Evolutionary conservation across 2,888 invertebrate species (phyloP).

Genomic region (Caenorhabditis zanzibari): DNA sequence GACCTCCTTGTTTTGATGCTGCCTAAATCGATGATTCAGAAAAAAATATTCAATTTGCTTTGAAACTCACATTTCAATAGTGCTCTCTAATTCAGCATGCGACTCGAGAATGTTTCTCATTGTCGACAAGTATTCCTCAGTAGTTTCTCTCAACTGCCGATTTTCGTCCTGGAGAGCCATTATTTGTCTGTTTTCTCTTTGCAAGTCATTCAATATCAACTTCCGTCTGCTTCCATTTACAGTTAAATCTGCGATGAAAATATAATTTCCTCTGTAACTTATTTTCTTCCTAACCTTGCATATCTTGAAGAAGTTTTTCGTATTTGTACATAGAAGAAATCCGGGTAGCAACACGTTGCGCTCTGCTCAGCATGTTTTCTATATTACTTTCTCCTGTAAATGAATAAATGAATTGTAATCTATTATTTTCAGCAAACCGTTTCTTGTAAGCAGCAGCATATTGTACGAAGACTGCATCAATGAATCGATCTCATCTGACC

Average conservation of each 20-base stretch:
- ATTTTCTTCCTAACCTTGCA: conserved; percentile 14
- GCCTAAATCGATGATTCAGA: background rate
- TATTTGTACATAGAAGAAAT: conserved; percentile 61
- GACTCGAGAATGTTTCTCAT: conserved; percentile 55
- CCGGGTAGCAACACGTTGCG: conserved; percentile 50
- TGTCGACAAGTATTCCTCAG: conserved; percentile 51
- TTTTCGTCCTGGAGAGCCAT: conserved; percentile 66
- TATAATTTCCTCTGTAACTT: background rate
- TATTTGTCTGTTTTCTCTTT: conserved; percentile 68
- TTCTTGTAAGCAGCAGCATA: conserved; percentile 39
- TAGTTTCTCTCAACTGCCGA: conserved; percentile 59
- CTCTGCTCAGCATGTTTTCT: conserved; percentile 59
- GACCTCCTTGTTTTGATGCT: conserved; percentile 15
- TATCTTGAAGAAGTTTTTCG: conserved; percentile 34
- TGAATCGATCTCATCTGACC: conserved; percentile 28
- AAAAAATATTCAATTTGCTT: background rate
- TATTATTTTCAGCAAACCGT: conserved; percentile 8
- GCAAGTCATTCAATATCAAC: conserved; percentile 64
- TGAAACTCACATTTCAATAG: conserved; percentile 36
- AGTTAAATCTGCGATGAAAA: conserved; percentile 30
- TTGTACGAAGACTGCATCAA: conserved; percentile 22
- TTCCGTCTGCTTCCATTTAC: conserved; percentile 65
- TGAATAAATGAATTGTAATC: conserved; percentile 34
- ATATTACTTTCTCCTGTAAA: conserved; percentile 59
- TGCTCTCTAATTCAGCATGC: conserved; percentile 47